A percentile compares a stretch with the other conserved stretches of the same genome.
These are phyloP conservation scores for Ostrea edulis DNA, from an alignment of 1,140 invertebrate genomes.

Conservation along the genomic window DNA sequence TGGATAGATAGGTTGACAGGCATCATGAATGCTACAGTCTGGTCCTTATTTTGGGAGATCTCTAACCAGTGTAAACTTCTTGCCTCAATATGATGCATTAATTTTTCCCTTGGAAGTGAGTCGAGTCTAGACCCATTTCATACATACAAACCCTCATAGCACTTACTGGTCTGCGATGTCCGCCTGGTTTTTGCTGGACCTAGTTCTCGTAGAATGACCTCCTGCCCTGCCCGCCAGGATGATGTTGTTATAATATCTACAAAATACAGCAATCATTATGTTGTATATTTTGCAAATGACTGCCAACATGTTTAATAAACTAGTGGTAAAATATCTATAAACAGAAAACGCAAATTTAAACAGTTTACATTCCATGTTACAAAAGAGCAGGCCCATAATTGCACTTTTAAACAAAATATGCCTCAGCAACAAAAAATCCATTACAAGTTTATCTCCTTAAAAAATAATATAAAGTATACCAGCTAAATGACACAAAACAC, in stretches of 20 bases:
- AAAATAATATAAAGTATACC: neutral
- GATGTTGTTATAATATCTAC: constrained; percentile 76
- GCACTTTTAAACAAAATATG: neutral
- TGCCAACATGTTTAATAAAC: neutral
- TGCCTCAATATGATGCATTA: neutral
- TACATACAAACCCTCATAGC: neutral
- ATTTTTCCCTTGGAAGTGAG: neutral
- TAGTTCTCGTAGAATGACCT: constrained; percentile 71
- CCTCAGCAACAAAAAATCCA: neutral
- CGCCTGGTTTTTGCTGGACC: constrained; percentile 65
- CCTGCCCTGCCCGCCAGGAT: constrained; percentile 76
- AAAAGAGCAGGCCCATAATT: neutral
- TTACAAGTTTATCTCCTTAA: neutral
- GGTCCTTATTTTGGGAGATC: no score
- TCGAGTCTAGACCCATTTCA: neutral
- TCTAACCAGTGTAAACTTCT: neutral
- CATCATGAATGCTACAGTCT: neutral
- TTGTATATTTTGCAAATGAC: neutral
- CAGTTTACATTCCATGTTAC: neutral
- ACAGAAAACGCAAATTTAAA: neutral
- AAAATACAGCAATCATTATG: neutral
- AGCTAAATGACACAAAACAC: neutral
- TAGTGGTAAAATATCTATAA: neutral
- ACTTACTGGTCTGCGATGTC: constrained; percentile 50
- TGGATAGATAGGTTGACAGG: neutral